These are phyloP conservation scores for Myotis lucifugus DNA, from an alignment of 2,113 vertebrate species.

Conservation along the genomic window DNA sequence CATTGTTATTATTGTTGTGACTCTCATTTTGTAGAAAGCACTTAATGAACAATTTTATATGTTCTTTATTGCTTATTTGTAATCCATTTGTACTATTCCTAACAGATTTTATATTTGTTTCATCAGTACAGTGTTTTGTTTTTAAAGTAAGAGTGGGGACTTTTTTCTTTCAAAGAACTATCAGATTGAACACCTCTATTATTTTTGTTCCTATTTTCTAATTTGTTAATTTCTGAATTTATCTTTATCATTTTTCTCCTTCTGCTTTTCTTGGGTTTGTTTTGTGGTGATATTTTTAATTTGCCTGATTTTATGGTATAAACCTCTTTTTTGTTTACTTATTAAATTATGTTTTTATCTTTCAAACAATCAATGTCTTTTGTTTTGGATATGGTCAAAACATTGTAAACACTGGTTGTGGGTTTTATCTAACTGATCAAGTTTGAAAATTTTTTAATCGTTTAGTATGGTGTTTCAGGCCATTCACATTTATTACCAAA, in stretches of 20 bases:
- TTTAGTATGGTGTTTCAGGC: not conserved
- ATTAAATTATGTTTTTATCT: not conserved
- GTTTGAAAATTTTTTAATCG: not conserved
- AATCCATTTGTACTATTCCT: not conserved
- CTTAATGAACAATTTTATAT: not conserved
- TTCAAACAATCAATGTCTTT: not conserved
- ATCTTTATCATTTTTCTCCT: not conserved
- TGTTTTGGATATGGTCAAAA: not conserved
- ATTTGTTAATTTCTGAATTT: conserved; percentile 9
- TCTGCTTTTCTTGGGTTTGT: not conserved
- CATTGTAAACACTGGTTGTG: not conserved
- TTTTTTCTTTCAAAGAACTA: conserved; percentile 22
- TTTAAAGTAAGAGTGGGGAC: not conserved
- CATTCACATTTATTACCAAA: not conserved
- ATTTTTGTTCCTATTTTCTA: not conserved
- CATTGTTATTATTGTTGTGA: not conserved
- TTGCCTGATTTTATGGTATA: not conserved
- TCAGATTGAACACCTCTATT: not conserved
- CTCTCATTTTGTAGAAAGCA: not conserved
- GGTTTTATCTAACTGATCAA: not conserved
- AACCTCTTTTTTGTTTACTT: not conserved
- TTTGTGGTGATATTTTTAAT: not conserved
- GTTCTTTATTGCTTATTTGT: not conserved
- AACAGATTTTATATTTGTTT: not conserved
- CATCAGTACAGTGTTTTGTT: not conserved